Evolutionary conservation across 1,140 invertebrate genomes (phyloP), one percentile per base, ranked within the genome.

Genomic region (Aphelinus atriplicis): DNA sequence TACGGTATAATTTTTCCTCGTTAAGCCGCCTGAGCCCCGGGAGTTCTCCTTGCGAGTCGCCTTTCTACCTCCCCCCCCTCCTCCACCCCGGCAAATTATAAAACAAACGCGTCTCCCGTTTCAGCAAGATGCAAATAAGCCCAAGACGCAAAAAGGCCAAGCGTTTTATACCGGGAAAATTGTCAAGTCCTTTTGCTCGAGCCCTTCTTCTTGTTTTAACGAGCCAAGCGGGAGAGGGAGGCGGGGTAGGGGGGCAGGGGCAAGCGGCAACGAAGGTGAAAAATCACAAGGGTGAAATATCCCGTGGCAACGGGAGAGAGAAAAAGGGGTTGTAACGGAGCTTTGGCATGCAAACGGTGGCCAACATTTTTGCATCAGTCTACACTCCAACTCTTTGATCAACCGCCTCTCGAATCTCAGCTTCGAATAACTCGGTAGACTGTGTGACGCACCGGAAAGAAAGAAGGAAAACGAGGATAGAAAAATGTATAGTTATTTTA

Each of bases 391-490:
- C 10, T 63, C 61, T 63, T 63, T 46, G 48, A 63, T 63, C 48
- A 63, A 46, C 61, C 61, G 61, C 61, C 61, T 63, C 46, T 47
- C 48, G 61, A 63, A 43, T 26, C 26, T 26, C 10, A 46, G 61
- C 46, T 63, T n/a, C 43, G 61, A 26, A 26, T 26, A 26, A 26
- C 26, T 26, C 26, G 26, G 26, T 26, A 26, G 26, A 26, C 26
- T 26, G 26, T 26, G 26, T 26, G 26, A 26, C 26, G 26, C 26
- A 0, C 26, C 26, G 26, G 26, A 26, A 26, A 26, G 0, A 0
- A 26, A 26, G 26, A 26, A 26, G 26, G 26, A 0, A 26, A 26
- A 0, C 26, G 26, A 26, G 26, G 26, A 26, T 26, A 26, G 26
- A 26, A 26, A 26, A 26, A 26, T 63, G 48, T 63, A 63, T 63